Conservation (phyloP, 2,113 vertebrate species). For the Apeltes quadracus region DNA sequence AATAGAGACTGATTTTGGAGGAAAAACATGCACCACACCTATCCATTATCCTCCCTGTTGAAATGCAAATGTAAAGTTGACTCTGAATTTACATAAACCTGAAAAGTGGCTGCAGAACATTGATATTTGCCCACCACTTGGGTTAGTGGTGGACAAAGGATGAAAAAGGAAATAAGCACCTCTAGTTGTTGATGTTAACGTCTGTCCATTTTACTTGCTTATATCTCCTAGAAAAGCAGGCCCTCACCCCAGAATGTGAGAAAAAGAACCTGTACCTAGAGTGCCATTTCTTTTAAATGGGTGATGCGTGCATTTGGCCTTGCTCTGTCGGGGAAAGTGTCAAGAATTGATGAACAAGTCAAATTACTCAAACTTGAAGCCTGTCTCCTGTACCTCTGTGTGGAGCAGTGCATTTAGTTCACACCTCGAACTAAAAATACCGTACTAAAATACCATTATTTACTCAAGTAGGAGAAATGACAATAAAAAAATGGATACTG, state of each 20-base stretch:
- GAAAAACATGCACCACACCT: constrained; percentile 39
- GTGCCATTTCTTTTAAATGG: constrained; percentile 51
- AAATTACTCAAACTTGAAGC: constrained; percentile 20
- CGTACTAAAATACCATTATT: too few species aligned
- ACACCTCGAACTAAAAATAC: constrained; percentile 63
- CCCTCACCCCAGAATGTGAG: constrained; percentile 23
- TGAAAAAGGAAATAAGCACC: constrained; percentile 7
- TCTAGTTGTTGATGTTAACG: not conserved
- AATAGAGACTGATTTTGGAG: constrained; percentile 37
- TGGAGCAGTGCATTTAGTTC: constrained; percentile 61
- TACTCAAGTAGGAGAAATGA: constrained; percentile 16
- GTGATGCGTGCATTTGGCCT: constrained; percentile 32
- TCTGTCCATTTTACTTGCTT: constrained; percentile 31
- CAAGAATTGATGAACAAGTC: constrained; percentile 67
- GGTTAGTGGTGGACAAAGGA: too few species aligned
- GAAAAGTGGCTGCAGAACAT: not conserved
- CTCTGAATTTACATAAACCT: not conserved
- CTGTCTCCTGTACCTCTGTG: constrained; percentile 17
- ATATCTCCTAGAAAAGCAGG: constrained; percentile 34
- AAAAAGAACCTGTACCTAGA: constrained; percentile 10
- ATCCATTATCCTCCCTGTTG: not conserved
- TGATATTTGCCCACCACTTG: not conserved
- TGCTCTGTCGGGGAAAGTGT: constrained; percentile 55
- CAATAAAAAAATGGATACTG: constrained; percentile 33
- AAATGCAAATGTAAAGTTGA: constrained; percentile 1